Evolutionary conservation across 2,888 invertebrate species (phyloP), one percentile per base, ranked within the genome.

Genomic region (Miltochrista miniata): DNA sequence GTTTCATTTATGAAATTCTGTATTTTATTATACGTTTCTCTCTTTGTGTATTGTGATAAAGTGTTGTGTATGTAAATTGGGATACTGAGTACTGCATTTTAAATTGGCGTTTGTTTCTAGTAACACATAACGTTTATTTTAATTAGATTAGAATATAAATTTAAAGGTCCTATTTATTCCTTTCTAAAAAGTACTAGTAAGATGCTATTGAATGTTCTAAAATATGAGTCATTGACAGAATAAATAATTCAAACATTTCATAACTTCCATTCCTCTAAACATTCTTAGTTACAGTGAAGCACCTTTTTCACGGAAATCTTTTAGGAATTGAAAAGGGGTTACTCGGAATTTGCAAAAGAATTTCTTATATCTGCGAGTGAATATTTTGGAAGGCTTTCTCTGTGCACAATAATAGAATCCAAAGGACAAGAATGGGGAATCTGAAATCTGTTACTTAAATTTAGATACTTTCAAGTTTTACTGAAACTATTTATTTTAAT

Each of bases 331-430:
- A 70, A 72, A 64, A 45, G 51, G 51, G 66, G 48, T 45, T 66
- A 59, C 56, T 56, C 40, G 54, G 59, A 69, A 68, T 69, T 72
- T 48, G 59, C 49, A 64, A 72, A 68, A 68, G 70, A 70, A 72
- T 73, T 79, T 70, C 45, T 56, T 56, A 55, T 65, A 62, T 58
- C 56, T 62, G 60, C 58, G 31, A 42, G 39, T 14, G 54, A 64
- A 68, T 68, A 68, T 57, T 71, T 71, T 54, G 48, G 60, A 60
- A 57, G 58, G 57, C 53, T 62, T 61, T 67, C 48, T 56, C 51
- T 54, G 56, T 54, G 62, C 61, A 68, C 72, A 75, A 77, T 70
- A 74, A 71, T 70, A 54, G 60, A 59, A 53, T 59, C 62, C 50
- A 68, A 68, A 71, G 59, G 67, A 65, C 50, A 45, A 42, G 35